Evolutionary conservation across 1,140 invertebrate species (phyloP), one percentile per base, ranked within the genome.

Genomic region (Formica selysi): DNA sequence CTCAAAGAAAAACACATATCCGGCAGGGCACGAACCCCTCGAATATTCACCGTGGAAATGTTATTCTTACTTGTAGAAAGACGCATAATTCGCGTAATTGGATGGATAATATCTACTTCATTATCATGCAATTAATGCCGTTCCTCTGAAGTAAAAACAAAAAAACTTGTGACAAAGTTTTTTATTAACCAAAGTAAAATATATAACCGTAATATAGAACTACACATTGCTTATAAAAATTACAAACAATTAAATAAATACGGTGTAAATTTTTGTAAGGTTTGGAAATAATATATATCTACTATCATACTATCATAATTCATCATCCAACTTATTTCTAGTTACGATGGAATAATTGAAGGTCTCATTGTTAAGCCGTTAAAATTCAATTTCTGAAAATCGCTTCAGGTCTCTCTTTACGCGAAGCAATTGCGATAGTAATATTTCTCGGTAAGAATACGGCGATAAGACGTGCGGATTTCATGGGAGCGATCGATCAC

Each of bases 1-100:
- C 44, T 11, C 48, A 16, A 90, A 90, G 89, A 90, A 90, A 90
- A 90, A 87, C 79, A 87, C 61, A 61, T 89, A 89, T 90, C 85
- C 73, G 29, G 8, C n/a, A 48, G 29, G 13, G 8, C 76, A 59
- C 19, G 22, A n/a, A 22, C 65, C 54, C 59, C 84, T 85, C 65
- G 67, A 89, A 87, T 89, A 89, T 87, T 78, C 51, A 51, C 36
- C 74, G 19, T 44, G 19, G 38, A 86, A 87, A 36, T 51, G 68
- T 38, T 8, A 41, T 32, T 70, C 76, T 73, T 54, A 22, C 41
- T 29, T 48, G 54, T 83, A 22, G 29, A 54, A 59, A 62, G 16
- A 61, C 59, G 68, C 19, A 11, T 51, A 80, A 80, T 70, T 88
- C 32, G 36, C 76, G 22, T 22, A 22, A 22, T 22, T 29, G 26